Evolutionary conservation across 2,888 invertebrate genomes (phyloP), one percentile per base, ranked within the genome.

Genomic region (Perdita meconis): DNA sequence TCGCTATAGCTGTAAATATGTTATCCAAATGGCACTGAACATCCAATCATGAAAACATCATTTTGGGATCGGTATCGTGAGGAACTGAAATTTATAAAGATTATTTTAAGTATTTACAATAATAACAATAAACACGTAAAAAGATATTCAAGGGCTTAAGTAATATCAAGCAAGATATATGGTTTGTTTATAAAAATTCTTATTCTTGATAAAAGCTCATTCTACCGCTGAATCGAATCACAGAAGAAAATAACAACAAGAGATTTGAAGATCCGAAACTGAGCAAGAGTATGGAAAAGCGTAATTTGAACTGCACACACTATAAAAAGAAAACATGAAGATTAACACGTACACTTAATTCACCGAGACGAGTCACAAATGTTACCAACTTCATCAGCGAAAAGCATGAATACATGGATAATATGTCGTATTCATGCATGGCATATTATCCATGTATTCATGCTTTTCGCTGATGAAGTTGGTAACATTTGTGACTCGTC

Each of bases 1-100:
- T 91, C 4, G 82, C 87, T 0, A 66, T 80, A 51, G 79, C 85
- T 0, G 6, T 61, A 57, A 50, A 51, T 60, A 50, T 85, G 13
- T n/a, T 63, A 12, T 26, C 69, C 0, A 79, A 82, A 22, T 85
- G 83, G 83, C 13, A 67, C 0, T 22, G 42, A 8, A 30, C 64
- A 3, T 6, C 40, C 6, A 51, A 34, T 8, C 40, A 64, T 24
- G 10, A 5, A 6, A n/a, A 0, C 30, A n/a, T 51, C 53, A 6
- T 13, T 1, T 8, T 22, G 42, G 0, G 36, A 12, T 19, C 8
- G 47, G 4, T 10, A 34, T 2, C 13, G 30, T 24, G 47, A n/a
- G 12, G 13, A 24, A 6, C 40, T 16, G 22, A 22, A 47, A 12
- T 19, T 22, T 36, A 56, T 10, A 3, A 12, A 16, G 6, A n/a